A percentile compares a stretch with the other conserved stretches of the same genome.
Evolutionary conservation across 2,113 vertebrate species (phyloP).

Genomic region (Periophthalmus modestus): DNA sequence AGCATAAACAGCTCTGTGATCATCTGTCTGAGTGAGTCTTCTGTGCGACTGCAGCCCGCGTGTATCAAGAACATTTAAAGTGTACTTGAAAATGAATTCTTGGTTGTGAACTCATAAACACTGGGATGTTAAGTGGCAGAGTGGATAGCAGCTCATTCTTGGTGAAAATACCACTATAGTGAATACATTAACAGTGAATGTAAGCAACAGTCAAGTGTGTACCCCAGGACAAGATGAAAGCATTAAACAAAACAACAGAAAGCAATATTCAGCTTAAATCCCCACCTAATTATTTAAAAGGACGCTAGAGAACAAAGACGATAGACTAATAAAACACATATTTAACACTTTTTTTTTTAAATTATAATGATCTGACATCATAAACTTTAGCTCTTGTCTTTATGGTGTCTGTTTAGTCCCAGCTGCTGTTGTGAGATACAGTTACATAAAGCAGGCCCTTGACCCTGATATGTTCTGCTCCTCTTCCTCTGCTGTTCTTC

Average conservation of each 20-base stretch:
- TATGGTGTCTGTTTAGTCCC: slow-evolving; percentile 24
- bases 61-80: background rate
- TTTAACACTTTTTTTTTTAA: no score
- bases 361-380: no score
- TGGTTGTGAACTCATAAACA: background rate
- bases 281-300: no score
- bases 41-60: background rate
- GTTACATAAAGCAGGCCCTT: slow-evolving; percentile 61
- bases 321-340: no score
- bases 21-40: background rate
- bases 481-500: slow-evolving; percentile 31
- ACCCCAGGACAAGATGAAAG: background rate
- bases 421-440: slow-evolving; percentile 35
- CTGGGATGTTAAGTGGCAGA: background rate
- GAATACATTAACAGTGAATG: background rate
- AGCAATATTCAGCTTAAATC: no score
- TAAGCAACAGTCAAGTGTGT: background rate
- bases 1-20: background rate
- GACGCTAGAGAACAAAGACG: no score
- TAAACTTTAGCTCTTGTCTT: slow-evolving; percentile 1
- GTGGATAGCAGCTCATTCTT: background rate
- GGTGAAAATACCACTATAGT: background rate
- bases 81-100: background rate
- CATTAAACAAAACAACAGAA: background rate
- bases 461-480: slow-evolving; percentile 47